phyloP scores from a whole-genome alignment of 2,113 vertebrate genomes.

The Oxyruncus cristatus region DNA sequence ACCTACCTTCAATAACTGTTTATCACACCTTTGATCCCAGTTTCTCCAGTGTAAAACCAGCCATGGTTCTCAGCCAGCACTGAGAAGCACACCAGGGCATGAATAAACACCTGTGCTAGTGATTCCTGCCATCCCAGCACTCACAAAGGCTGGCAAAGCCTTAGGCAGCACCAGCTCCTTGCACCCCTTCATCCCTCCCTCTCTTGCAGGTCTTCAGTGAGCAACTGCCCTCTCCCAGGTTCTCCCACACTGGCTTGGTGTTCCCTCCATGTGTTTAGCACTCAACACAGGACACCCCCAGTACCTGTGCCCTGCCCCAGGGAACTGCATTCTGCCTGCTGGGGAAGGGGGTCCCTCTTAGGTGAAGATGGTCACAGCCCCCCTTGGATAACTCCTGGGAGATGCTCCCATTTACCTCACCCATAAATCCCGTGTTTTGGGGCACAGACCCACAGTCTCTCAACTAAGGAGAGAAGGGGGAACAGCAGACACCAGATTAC shows the following conservation, averaged over 20 bases:
- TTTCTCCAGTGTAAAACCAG: background rate
- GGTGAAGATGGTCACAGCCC: background rate
- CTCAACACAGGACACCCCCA: background rate
- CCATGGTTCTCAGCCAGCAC: background rate
- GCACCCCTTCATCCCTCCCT: background rate
- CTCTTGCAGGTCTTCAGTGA: background rate
- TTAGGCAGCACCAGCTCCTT: background rate
- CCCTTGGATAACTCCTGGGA: background rate
- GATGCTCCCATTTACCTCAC: background rate
- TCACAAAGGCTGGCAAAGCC: background rate
- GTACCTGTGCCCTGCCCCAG: no score
- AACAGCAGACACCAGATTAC: background rate
- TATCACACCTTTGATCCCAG: background rate
- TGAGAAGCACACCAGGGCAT: background rate
- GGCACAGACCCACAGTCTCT: background rate
- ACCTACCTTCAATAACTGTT: background rate
- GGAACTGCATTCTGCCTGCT: background rate
- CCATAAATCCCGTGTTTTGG: background rate
- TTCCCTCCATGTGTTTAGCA: background rate
- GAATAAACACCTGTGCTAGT: background rate
- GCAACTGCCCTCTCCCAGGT: background rate
- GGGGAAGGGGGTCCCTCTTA: background rate
- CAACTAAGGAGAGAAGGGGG: background rate
- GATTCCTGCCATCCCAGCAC: background rate
- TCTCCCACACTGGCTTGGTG: no score